Evolutionary conservation across 2,797 vertebrate species (phyloP).

Genomic region (Cossypha niveicapilla): DNA sequence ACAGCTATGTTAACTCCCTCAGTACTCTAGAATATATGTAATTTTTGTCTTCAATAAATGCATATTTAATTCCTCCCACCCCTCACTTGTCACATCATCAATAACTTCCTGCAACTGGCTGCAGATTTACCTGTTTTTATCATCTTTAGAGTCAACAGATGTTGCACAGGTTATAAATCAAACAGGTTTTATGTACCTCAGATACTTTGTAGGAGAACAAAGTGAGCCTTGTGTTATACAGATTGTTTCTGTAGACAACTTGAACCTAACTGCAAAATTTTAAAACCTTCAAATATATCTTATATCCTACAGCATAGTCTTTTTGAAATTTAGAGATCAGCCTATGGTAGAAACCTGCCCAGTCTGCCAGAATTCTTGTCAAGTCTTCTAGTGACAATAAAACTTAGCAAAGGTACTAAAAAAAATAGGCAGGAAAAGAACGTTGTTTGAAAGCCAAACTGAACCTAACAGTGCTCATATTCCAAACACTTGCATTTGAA

Average conservation of each 20-base stretch:
- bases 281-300: not conserved
- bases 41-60: slow-evolving; percentile 28
- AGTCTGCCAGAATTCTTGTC: not conserved
- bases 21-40: not conserved
- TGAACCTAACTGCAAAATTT: not conserved
- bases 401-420: not conserved
- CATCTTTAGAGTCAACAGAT: slow-evolving; percentile 30
- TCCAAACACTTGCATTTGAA: not conserved
- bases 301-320: not conserved
- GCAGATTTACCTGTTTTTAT: slow-evolving; percentile 20
- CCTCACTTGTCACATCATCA: slow-evolving; percentile 22
- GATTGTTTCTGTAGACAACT: not conserved
- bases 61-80: slow-evolving; percentile 40
- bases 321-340: not conserved
- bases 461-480: not conserved
- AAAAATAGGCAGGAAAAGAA: not conserved
- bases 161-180: not conserved
- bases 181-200: not conserved
- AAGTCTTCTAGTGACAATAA: not conserved
- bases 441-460: not conserved
- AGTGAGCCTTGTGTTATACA: not conserved
- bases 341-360: not conserved
- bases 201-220: not conserved
- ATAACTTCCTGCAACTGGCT: slow-evolving; percentile 32
- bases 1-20: not conserved